Evolutionary conservation across 1,140 invertebrate species (phyloP), one percentile per base, ranked within the genome.

Genomic region (Palaemon carinicauda): DNA sequence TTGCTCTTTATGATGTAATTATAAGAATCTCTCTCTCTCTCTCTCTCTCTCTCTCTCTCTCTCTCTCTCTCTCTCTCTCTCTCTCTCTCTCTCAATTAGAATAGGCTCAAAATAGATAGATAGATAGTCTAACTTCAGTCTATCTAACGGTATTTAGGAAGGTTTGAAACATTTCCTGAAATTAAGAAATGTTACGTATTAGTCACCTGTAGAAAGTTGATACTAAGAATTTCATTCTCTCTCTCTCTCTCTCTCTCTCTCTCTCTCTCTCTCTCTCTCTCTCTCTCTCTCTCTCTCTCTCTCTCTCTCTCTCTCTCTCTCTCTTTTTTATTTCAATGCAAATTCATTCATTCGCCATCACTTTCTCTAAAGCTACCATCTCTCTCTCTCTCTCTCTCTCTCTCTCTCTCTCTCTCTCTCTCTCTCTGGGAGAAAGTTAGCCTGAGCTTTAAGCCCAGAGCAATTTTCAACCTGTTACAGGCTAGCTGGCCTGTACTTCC

Each of bases 1-100:
- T 74, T 17, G 3, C 24, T 19, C 4, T 27, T 19, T 7, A 31
- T 31, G 29, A 10, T 7, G 10, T 21, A 3, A 31, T 19, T 7
- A n/a, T n/a, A n/a, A n/a, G n/a, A n/a, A n/a, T n/a, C n/a, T n/a
- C n/a, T n/a, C n/a, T n/a, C n/a, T n/a, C 19, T 27, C 7, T 74
- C 19, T 27, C 7, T 74, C 31, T 50, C 31, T 75, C 73, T 75
- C 73, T 75, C 31, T 50, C 73, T 50, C 31, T 75, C 31, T 75
- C 73, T 75, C 31, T 50, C 31, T 75, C 73, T 75, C 31, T 50
- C 31, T 75, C 31, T 75, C 73, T 75, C 73, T 50, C 73, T 50
- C 73, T 77, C 74, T 51, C 33, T 51, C 74, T 77, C 74, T 51
- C 33, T 51, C 74, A n/a, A n/a, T n/a, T n/a, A n/a, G n/a, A n/a